These are phyloP conservation scores for Herminia tarsipennalis DNA, from an alignment of 2,888 invertebrate genomes.

Conservation along the genomic window DNA sequence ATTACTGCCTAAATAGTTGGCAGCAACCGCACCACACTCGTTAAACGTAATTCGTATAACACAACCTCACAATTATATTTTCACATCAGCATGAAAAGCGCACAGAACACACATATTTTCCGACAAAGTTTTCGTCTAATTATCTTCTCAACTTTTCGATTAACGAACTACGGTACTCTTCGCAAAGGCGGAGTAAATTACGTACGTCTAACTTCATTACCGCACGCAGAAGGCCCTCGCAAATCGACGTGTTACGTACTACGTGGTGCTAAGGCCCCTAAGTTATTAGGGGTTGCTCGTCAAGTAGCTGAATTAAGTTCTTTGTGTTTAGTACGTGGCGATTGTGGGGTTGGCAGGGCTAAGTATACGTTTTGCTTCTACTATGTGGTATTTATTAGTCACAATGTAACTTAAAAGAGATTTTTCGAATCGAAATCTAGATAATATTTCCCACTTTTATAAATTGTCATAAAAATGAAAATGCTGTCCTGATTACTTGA, in stretches of 20 bases:
- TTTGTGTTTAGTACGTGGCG: conserved; percentile 7
- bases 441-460: too few species aligned
- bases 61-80: not conserved
- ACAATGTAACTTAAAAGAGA: not conserved
- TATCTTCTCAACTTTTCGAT: conserved; percentile 62
- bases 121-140: conserved; percentile 53
- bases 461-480: too few species aligned
- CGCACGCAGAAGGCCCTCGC: conserved; percentile 31
- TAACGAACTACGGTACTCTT: conserved; percentile 46
- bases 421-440: not conserved
- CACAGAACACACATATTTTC: conserved; percentile 5
- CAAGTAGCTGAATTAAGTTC: conserved; percentile 9
- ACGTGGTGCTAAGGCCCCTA: conserved; percentile 9
- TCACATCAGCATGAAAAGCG: conserved; percentile 6
- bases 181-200: conserved; percentile 48
- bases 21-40: too few species aligned
- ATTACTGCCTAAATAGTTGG: too few species aligned
- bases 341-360: not conserved
- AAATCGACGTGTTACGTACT: conserved; percentile 19
- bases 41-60: conserved; percentile 1
- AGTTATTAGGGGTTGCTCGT: conserved; percentile 16
- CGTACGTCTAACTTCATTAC: conserved; percentile 59
- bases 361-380: too few species aligned
- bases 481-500: too few species aligned
- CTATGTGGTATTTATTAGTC: not conserved